Evolutionary conservation across 2,888 invertebrate species (phyloP).

Genomic region (Metopia argyrocephala): DNA sequence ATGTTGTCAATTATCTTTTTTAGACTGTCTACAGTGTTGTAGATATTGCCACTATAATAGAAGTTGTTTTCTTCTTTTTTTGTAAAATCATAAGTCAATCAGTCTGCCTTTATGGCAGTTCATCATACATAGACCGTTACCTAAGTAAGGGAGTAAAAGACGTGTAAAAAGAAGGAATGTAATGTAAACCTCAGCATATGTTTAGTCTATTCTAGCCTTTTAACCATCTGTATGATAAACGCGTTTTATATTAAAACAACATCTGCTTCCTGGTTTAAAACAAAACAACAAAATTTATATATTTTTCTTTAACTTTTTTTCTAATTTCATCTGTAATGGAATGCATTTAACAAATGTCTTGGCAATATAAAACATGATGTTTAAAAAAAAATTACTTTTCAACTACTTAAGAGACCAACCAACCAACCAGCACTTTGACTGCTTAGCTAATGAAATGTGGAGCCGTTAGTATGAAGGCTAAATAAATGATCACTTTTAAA

Average conservation of each 20-base stretch:
- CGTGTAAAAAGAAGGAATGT: neutral
- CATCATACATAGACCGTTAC: neutral
- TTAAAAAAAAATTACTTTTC: conserved; percentile 17
- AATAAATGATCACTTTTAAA: conserved; percentile 58
- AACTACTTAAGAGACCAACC: conserved; percentile 25
- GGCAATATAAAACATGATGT: conserved; percentile 29
- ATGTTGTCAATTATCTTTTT: no score
- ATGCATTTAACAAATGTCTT: conserved; percentile 30
- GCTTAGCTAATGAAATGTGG: neutral
- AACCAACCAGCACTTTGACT: neutral
- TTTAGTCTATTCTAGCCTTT: neutral
- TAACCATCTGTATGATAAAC: conserved; percentile 33
- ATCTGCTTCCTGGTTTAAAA: conserved; percentile 63
- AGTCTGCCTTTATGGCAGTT: conserved; percentile 34
- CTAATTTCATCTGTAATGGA: neutral
- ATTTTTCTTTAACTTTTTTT: neutral
- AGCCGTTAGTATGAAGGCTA: conserved; percentile 1
- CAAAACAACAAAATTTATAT: neutral
- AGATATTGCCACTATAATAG: neutral
- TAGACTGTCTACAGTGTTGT: no score
- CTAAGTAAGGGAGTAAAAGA: conserved; percentile 12
- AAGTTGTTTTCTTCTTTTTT: no score
- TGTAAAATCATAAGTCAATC: no score
- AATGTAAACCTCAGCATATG: neutral
- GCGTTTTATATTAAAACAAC: conserved; percentile 59